Evolutionary conservation across 1,140 invertebrate species (phyloP).

Genomic region (Euborellia annulipes): DNA sequence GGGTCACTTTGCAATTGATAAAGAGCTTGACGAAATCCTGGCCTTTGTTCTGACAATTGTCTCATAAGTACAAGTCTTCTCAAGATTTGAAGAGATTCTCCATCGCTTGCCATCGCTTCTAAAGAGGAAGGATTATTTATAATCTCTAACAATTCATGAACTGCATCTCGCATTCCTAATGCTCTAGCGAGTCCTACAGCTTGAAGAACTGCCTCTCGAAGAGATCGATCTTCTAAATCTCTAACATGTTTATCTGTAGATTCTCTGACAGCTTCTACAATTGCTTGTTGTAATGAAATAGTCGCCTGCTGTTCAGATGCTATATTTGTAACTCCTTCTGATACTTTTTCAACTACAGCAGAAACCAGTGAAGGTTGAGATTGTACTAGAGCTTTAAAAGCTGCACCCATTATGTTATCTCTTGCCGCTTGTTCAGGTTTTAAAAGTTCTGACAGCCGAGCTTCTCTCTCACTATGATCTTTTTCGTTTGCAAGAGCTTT

Average conservation of each 20-base stretch:
- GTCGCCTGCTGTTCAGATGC: conserved; percentile 41
- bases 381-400: conserved; percentile 40
- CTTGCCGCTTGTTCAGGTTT: conserved; percentile 39
- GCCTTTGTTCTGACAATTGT: conserved; percentile 48
- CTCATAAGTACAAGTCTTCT: conserved; percentile 52
- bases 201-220: conserved; percentile 39
- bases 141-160: conserved; percentile 35
- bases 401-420: conserved; percentile 35
- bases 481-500: conserved; percentile 31
- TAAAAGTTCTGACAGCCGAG: conserved; percentile 37
- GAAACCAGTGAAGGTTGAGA: conserved; percentile 35
- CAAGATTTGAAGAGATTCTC: conserved; percentile 46
- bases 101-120: conserved; percentile 37
- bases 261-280: conserved; percentile 40
- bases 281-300: conserved; percentile 42
- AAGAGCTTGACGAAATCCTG: conserved; percentile 39
- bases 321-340: conserved; percentile 35
- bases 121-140: conserved; percentile 41
- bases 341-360: conserved; percentile 36
- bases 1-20: conserved; percentile 43
- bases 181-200: conserved; percentile 52
- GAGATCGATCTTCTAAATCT: conserved; percentile 31
- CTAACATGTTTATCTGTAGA: conserved; percentile 34
- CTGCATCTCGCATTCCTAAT: conserved; percentile 46
- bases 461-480: no score